Percentiles rank a stretch among this genome's conserved stretches.
phyloP scores from a whole-genome alignment of 2,888 invertebrate genomes.

The Spilarctia lutea region DNA sequence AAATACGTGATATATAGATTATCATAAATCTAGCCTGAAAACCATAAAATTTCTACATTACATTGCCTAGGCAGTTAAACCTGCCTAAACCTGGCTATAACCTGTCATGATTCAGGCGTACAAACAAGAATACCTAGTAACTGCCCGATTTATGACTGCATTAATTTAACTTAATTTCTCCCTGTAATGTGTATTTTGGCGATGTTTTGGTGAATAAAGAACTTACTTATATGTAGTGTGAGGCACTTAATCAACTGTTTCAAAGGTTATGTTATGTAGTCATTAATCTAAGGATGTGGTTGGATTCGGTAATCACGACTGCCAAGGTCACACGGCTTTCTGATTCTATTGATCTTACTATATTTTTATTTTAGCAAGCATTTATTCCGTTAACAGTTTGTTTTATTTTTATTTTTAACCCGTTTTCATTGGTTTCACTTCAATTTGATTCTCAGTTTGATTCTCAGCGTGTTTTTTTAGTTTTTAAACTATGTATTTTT shows the following conservation, averaged over 20 bases:
- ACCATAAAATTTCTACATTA: conserved; percentile 17
- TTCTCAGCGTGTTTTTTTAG: too few species aligned
- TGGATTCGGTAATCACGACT: neutral
- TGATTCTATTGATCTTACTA: neutral
- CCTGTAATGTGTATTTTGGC: conserved; percentile 37
- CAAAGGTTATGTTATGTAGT: neutral
- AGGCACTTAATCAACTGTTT: neutral
- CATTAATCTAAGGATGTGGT: neutral
- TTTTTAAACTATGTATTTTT: too few species aligned
- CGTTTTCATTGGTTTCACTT: too few species aligned
- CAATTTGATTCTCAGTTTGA: too few species aligned
- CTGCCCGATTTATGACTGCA: conserved; percentile 51
- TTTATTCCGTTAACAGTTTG: neutral
- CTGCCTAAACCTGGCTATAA: conserved; percentile 27
- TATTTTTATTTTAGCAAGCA: neutral
- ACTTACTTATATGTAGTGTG: neutral
- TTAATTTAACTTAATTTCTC: conserved; percentile 53
- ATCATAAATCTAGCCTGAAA: neutral
- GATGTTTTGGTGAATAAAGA: conserved; percentile 7
- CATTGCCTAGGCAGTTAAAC: conserved; percentile 2
- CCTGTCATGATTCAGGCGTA: neutral
- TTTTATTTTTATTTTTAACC: too few species aligned
- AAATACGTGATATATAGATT: neutral
- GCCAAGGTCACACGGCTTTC: neutral
- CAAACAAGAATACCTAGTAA: conserved; percentile 26